Base-by-base conservation (phyloP, 2,797 vertebrate species). In the Staurois parvus region DNA sequence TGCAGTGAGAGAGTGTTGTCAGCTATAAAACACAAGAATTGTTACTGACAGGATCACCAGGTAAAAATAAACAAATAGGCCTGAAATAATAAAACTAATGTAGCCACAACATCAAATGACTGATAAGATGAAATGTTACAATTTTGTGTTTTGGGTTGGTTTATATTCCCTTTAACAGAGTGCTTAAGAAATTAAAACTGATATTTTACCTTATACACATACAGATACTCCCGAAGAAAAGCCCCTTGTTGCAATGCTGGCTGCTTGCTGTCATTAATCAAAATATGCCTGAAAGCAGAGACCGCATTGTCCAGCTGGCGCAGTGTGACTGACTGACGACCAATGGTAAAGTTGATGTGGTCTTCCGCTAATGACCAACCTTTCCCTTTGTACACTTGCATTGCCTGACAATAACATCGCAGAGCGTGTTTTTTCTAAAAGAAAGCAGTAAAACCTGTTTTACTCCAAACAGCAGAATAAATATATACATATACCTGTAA, bases 291-390 rank as follows among this genome's bases (percentile, higher is more conserved):
- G 90, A 99, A 99, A 73, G 98, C 98, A 17, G 93, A 94, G 6
- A 98, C 96, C 0, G 98, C 97, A 10, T 96, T 96, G 76, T 99
- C 98, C 24, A 96, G 91, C 84, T 99, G 97, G 21, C 92, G 91
- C 56, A 99, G 95, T 0, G 98, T 99, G 81, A 97, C 99, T 26
- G 98, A 99, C 91, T 99, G 98, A 1, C 98, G 96, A 0, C 98
- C 98, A 8, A 99, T 98, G 21, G 97, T 99, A 91, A 99, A 99
- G 92, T 99, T 99, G 89, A 99, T 99, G 83, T 99, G 98, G 91
- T 99, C 98, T 89, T 99, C 98, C 17, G 98, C 98, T 78, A 99
- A 92, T 84, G 97, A 97, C 98, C 98, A 99, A 86, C 97, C 97
- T 87, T 98, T 96, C 24, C 96, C 97, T 91, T 97, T 97, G 91